Evolutionary conservation across 2,113 vertebrate species (phyloP).

Genomic region (Neotragus moschatus): DNA sequence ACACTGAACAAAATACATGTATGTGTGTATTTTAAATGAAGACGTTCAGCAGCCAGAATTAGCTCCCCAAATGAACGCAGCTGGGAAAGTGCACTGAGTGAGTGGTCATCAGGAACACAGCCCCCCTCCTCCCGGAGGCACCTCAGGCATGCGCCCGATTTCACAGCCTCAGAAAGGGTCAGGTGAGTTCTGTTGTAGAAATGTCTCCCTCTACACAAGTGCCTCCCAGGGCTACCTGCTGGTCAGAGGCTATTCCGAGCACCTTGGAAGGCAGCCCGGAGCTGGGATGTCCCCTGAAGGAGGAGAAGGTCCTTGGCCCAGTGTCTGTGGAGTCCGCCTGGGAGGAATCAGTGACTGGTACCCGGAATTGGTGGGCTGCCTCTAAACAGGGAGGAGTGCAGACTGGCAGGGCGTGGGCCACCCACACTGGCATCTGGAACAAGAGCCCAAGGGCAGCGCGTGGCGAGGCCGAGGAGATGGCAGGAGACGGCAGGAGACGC

Average conservation of each 20-base stretch:
- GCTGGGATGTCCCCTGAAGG: not conserved
- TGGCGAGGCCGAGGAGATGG: accelerated
- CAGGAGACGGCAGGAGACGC: accelerated
- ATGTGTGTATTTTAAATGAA: conserved; percentile 68
- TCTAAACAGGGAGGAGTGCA: accelerated
- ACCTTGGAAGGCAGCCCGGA: accelerated
- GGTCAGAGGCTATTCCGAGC: not conserved
- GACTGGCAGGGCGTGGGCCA: not conserved
- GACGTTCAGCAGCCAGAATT: conserved; percentile 59
- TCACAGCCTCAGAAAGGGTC: not conserved
- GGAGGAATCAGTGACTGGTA: not conserved
- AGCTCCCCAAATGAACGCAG: conserved; percentile 39
- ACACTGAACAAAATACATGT: conserved; percentile 57
- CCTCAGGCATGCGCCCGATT: not conserved
- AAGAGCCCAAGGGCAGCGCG: not conserved
- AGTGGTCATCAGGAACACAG: not conserved
- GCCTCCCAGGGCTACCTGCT: not conserved
- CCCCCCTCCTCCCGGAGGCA: not conserved
- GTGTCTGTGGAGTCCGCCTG: not conserved
- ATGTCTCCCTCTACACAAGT: accelerated
- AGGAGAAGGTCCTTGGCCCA: no score
- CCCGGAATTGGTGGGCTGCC: not conserved
- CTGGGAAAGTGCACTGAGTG: not conserved
- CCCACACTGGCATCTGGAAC: not conserved
- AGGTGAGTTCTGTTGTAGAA: not conserved